These are phyloP conservation scores for Zeuzera pyrina DNA, from an alignment of 2,888 invertebrate genomes.

Conservation along the genomic window DNA sequence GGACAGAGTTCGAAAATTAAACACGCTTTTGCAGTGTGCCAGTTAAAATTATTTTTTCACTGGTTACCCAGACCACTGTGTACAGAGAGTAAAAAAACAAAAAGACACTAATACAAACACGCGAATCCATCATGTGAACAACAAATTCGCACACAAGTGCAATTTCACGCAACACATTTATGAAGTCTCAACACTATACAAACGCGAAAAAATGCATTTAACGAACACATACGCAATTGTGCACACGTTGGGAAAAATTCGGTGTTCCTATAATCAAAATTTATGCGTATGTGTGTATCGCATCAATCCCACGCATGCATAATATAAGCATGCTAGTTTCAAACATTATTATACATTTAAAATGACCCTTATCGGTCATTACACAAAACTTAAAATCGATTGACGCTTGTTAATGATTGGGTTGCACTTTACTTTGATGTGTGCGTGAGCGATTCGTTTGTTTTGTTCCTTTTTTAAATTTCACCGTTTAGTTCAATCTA, in stretches of 20 bases:
- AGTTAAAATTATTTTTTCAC: conserved; percentile 72
- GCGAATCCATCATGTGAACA: conserved; percentile 64
- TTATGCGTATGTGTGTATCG: conserved; percentile 32
- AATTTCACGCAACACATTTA: conserved; percentile 24
- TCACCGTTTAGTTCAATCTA: conserved; percentile 74
- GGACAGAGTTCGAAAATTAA: conserved; percentile 70
- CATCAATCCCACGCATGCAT: conserved; percentile 57
- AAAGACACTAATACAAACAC: conserved; percentile 62
- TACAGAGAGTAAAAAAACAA: conserved; percentile 52
- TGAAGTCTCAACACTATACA: conserved; percentile 27
- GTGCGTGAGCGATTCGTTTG: conserved; percentile 61
- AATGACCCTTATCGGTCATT: not conserved
- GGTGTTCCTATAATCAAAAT: conserved; percentile 68
- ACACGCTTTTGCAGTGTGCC: conserved; percentile 64
- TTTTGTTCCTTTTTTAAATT: conserved; percentile 73
- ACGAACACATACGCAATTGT: conserved; percentile 24
- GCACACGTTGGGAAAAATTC: conserved; percentile 47
- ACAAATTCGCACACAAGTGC: conserved; percentile 46
- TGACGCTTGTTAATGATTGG: conserved; percentile 51
- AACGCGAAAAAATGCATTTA: conserved; percentile 50
- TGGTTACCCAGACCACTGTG: conserved; percentile 52
- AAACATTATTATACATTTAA: conserved; percentile 14
- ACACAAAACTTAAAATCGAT: not conserved
- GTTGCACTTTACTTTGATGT: conserved; percentile 51
- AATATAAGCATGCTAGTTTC: conserved; percentile 59